Evolutionary conservation across 2,888 invertebrate species (phyloP), one percentile per base, ranked within the genome.

Genomic region (Tipula lateralis): DNA sequence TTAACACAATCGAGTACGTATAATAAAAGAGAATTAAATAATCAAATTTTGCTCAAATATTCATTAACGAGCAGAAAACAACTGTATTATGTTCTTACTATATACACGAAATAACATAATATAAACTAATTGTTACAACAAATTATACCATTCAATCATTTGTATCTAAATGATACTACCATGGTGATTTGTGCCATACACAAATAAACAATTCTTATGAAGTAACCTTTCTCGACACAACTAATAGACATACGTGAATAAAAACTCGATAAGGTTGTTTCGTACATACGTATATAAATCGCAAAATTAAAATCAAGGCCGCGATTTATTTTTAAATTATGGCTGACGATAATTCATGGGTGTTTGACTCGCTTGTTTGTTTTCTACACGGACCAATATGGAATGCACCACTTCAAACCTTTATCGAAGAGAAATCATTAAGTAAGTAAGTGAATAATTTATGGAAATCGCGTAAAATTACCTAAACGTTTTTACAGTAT

Each of bases 341-440:
- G 90, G 86, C 91, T 6, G 94, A 94, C 86, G 94, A 94, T 85
- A 95, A 94, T 89, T 93, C 95, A 5, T 97, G 97, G 97, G 96
- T 98, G 13, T 96, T 97, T 88, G 98, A 98, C 91, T 97, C 97
- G 0, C 91, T 98, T 85, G 94, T 98, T 30, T 96, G 96, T 85
- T 98, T 97, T 89, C 91, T 98, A 84, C 96, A 97, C 89, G 97
- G 97, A 1, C 97, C 97, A 0, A 93, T 97, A 83, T 98, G 98
- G 96, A 97, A 96, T 88, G 94, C 96, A 13, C 97, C 98, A 0
- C 91, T 98, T 84, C 93, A 96, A 88, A 96, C 96, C 34, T 98
- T 97, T 88, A 96, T 97, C 86, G 98, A 98, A 90, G 96, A 97
- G 88, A 96, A 97, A 90, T 97, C 97, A 85, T 91, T 97, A 87